Conservation (phyloP, 2,797 vertebrate genomes). For the Siniperca undulata region DNA sequence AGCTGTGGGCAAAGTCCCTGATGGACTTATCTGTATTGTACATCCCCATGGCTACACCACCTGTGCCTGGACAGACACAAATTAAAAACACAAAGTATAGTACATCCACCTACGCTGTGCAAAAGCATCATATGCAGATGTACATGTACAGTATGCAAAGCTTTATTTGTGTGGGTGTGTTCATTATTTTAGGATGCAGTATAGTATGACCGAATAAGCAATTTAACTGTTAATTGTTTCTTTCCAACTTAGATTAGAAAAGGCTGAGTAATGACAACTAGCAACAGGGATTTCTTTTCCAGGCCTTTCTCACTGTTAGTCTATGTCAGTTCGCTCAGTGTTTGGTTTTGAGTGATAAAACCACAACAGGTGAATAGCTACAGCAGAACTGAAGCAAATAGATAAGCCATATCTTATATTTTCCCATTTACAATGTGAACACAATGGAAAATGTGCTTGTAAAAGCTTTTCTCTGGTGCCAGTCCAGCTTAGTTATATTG, state of each 20-base stretch:
- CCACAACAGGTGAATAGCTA: not conserved
- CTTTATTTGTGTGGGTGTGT: not conserved
- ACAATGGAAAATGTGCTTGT: not conserved
- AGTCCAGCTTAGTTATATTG: not conserved
- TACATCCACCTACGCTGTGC: not conserved
- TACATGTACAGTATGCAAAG: not conserved
- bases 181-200: not conserved
- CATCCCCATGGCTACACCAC: constrained; percentile 97
- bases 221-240: not conserved
- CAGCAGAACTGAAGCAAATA: not conserved
- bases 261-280: no score
- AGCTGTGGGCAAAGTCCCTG: constrained; percentile 97
- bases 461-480: constrained; percentile 8
- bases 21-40: constrained; percentile 98
- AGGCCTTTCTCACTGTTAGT: no score
- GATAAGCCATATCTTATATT: constrained; percentile 19
- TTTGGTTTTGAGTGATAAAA: constrained; percentile 4
- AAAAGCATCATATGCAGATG: not conserved
- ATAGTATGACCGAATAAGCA: not conserved
- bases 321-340: not conserved
- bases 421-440: constrained; percentile 27
- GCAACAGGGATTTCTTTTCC: no score
- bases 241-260: not conserved
- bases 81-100: not conserved
- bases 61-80: constrained; percentile 83